Conservation (phyloP, 2,888 invertebrate species). For the Acleris laterana region DNA sequence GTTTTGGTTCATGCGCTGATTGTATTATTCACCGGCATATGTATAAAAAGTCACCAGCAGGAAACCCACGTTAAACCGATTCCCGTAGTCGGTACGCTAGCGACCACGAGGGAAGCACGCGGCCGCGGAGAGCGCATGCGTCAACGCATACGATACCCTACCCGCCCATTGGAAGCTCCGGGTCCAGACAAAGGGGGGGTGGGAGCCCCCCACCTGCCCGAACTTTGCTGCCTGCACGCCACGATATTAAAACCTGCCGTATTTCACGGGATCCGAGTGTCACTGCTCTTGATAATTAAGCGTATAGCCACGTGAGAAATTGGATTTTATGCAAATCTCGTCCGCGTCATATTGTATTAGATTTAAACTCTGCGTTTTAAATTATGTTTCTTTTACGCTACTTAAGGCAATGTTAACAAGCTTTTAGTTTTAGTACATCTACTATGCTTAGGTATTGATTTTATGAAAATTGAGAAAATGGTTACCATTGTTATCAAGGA, state of each 20-base stretch:
- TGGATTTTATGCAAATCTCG: conserved; percentile 32
- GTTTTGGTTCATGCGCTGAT: neutral
- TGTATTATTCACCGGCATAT: neutral
- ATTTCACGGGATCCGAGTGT: conserved; percentile 67
- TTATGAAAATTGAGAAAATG: neutral
- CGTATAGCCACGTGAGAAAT: conserved; percentile 36
- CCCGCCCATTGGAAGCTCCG: conserved; percentile 26
- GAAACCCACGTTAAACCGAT: neutral
- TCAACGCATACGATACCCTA: conserved; percentile 39
- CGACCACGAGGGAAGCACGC: conserved; percentile 75
- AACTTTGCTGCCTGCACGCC: conserved; percentile 55
- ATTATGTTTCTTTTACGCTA: neutral
- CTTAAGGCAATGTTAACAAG: neutral
- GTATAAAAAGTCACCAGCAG: neutral
- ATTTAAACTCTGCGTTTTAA: conserved; percentile 12
- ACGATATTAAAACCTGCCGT: conserved; percentile 70
- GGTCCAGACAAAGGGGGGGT: conserved; percentile 19
- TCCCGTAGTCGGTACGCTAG: conserved; percentile 40
- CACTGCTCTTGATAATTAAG: conserved; percentile 66
- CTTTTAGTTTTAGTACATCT: neutral
- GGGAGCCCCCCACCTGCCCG: conserved; percentile 48
- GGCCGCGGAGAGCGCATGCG: conserved; percentile 75
- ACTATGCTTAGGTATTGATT: neutral
- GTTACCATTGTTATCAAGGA: too few relatives aligned
- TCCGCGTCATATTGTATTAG: conserved; percentile 28